A percentile compares a stretch with the other conserved stretches of the same genome.
phyloP scores from a whole-genome alignment of 1,140 invertebrate genomes.

The Leptinotarsa defecta region DNA sequence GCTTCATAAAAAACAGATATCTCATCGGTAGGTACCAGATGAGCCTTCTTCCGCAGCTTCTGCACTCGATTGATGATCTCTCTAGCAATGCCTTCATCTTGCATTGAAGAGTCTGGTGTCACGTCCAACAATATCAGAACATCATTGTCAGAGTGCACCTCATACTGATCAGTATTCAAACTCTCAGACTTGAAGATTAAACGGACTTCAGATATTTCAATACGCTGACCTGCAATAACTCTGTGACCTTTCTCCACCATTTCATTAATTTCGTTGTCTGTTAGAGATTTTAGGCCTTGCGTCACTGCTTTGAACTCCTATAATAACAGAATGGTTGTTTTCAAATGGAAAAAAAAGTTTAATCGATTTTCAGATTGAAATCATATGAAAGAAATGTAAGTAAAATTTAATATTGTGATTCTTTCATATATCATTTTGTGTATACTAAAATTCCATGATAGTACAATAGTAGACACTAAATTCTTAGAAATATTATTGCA shows the following conservation, averaged over 20 bases:
- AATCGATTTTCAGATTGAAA: no score
- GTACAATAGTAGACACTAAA: no score
- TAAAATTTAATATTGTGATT: no score
- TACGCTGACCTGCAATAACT: slow-evolving; percentile 72
- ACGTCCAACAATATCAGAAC: slow-evolving; percentile 80
- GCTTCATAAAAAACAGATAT: slow-evolving; percentile 82
- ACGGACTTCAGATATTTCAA: slow-evolving; percentile 81
- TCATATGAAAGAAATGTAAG: no score
- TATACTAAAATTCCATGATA: no score
- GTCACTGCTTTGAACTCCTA: slow-evolving; percentile 85
- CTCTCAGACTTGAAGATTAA: slow-evolving; percentile 76
- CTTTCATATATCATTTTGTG: no score
- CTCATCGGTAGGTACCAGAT: slow-evolving; percentile 89
- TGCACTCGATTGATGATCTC: slow-evolving; percentile 97
- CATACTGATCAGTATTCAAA: slow-evolving; percentile 72
- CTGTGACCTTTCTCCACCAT: slow-evolving; percentile 76
- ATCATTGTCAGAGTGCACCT: slow-evolving; percentile 88
- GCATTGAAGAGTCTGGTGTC: slow-evolving; percentile 84
- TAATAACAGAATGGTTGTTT: no score
- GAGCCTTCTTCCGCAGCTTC: slow-evolving; percentile 95
- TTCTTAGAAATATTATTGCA: no score
- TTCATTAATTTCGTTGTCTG: slow-evolving; percentile 78
- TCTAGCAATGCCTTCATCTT: slow-evolving; percentile 89
- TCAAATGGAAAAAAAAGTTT: no score
- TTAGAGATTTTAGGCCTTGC: slow-evolving; percentile 79